Percentiles rank a stretch among this genome's conserved stretches.
These are phyloP conservation scores for Olivierus martensii DNA, from an alignment of 1,140 invertebrate species.

Conservation along the genomic window DNA sequence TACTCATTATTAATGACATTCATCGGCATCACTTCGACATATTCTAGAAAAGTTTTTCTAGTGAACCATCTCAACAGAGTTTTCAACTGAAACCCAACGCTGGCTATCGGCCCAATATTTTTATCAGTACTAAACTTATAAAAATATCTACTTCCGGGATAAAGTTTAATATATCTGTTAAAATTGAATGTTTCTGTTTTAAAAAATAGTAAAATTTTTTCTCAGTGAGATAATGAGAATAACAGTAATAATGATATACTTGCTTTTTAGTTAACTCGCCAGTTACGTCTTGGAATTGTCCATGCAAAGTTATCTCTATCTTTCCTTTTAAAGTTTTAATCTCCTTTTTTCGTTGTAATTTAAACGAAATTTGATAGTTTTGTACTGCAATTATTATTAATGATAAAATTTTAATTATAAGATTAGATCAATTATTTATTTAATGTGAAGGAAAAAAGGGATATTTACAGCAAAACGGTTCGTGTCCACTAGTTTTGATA, in stretches of 20 bases:
- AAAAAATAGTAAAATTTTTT: too few species aligned
- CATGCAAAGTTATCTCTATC: slow-evolving; percentile 2
- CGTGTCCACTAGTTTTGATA: slow-evolving; percentile 10
- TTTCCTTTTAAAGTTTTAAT: slow-evolving; percentile 9
- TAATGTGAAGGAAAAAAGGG: background rate
- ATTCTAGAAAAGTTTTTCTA: too few species aligned
- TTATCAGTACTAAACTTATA: too few species aligned
- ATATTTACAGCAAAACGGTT: slow-evolving; percentile 13
- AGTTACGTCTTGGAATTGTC: slow-evolving; percentile 5
- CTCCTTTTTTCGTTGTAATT: slow-evolving; percentile 2
- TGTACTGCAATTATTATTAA: slow-evolving; percentile 6
- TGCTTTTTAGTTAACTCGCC: slow-evolving; percentile 1
- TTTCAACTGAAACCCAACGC: too few species aligned
- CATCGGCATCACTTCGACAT: too few species aligned
- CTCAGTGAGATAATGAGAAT: too few species aligned
- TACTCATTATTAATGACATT: too few species aligned
- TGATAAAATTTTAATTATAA: background rate
- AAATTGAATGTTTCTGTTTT: too few species aligned
- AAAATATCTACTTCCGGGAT: too few species aligned
- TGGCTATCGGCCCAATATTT: too few species aligned
- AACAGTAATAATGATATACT: background rate
- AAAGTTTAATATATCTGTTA: too few species aligned
- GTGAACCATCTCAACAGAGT: too few species aligned
- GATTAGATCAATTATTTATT: background rate
- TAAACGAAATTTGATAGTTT: slow-evolving; percentile 9